Evolutionary conservation across 1,140 invertebrate genomes (phyloP).

Genomic region (Drosophila pruinosa): DNA sequence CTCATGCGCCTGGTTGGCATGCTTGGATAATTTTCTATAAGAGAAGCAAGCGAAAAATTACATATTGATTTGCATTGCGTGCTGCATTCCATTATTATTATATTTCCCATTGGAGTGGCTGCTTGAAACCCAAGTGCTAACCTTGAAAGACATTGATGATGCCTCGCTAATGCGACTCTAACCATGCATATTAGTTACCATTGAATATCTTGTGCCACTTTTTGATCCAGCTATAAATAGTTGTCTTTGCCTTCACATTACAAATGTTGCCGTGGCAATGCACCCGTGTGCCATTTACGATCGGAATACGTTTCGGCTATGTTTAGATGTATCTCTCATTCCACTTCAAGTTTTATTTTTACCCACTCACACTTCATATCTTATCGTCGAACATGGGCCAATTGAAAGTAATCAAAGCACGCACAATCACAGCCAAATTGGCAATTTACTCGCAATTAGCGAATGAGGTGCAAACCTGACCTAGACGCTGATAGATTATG

Average conservation of each 20-base stretch:
- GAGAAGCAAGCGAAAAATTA: neutral
- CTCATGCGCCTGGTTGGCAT: constrained; percentile 15
- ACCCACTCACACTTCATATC: constrained; percentile 15
- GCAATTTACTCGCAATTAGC: constrained; percentile 53
- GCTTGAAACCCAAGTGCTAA: constrained; percentile 42
- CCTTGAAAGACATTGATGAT: constrained; percentile 51
- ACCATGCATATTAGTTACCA: constrained; percentile 42
- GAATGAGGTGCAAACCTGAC: constrained; percentile 59
- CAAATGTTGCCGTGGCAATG: constrained; percentile 48
- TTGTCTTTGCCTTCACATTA: constrained; percentile 11
- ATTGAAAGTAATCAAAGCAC: constrained; percentile 51
- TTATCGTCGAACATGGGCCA: constrained; percentile 20
- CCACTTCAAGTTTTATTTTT: constrained; percentile 33
- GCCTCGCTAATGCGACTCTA: constrained; percentile 13
- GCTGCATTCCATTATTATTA: constrained; percentile 22
- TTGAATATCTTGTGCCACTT: constrained; percentile 28
- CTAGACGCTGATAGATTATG: constrained; percentile 47
- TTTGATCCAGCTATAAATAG: constrained; percentile 52
- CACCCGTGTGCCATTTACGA: constrained; percentile 71
- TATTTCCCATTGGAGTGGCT: constrained; percentile 9
- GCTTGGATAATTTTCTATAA: neutral
- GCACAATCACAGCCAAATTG: constrained; percentile 41
- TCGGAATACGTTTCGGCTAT: constrained; percentile 40
- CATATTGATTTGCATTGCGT: constrained; percentile 74
- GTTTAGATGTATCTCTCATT: constrained; percentile 45